Percentiles rank a stretch among this genome's conserved stretches.
Conservation (phyloP, 2,113 vertebrate species). For the Columba livia region DNA sequence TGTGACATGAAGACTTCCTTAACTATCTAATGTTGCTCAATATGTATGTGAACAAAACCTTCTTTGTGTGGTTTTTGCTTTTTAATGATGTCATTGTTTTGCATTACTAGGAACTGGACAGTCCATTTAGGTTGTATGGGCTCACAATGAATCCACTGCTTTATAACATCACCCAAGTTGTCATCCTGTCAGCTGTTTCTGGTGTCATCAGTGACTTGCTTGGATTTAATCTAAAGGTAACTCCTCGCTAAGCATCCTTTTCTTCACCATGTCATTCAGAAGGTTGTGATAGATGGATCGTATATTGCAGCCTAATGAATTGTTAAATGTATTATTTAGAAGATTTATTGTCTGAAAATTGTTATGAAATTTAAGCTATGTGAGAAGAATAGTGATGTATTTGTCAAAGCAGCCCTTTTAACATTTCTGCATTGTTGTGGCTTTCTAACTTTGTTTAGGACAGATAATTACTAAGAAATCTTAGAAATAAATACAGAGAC, state of each 20-base stretch:
- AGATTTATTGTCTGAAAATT: background rate
- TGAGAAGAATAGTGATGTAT: background rate
- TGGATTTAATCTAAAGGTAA: conserved; percentile 98
- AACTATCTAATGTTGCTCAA: background rate
- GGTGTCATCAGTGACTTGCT: conserved; percentile 97
- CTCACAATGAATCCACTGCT: conserved; percentile 98
- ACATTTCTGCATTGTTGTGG: background rate
- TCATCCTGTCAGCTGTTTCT: conserved; percentile 96
- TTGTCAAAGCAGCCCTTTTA: background rate
- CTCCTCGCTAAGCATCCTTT: background rate
- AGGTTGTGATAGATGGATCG: background rate
- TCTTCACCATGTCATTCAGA: background rate
- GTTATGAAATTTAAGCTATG: background rate
- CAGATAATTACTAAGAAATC: background rate
- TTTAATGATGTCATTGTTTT: background rate
- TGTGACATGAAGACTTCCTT: background rate
- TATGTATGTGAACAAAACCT: fast-evolving
- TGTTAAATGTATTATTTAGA: background rate
- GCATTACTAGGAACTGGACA: conserved; percentile 87
- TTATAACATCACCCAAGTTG: conserved; percentile 99
- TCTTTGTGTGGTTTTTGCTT: background rate
- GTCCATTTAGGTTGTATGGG: conserved; percentile 93
- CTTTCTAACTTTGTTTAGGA: background rate
- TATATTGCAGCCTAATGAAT: background rate
- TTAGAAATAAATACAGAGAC: background rate